Conservation (phyloP, 2,113 vertebrate species). For the Serilophus lunatus region DNA sequence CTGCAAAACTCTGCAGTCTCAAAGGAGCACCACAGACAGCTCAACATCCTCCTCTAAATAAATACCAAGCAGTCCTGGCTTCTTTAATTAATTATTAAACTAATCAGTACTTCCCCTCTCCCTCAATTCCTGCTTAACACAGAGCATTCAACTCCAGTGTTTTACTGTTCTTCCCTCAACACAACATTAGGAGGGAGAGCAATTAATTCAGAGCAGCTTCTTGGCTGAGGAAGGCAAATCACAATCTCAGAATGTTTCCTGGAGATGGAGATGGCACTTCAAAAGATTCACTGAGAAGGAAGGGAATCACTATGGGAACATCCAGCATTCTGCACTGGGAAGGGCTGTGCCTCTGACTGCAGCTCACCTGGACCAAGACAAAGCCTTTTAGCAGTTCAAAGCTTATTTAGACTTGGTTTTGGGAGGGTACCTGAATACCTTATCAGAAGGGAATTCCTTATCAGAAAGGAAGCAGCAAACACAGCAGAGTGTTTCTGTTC, state of each 20-base stretch:
- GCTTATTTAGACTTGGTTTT: not conserved
- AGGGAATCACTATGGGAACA: not conserved
- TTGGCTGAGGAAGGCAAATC: not conserved
- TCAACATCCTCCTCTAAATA: not conserved
- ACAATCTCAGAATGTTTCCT: not conserved
- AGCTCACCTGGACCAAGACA: not conserved
- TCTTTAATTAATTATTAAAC: not conserved
- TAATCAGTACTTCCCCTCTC: not conserved
- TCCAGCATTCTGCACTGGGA: not conserved
- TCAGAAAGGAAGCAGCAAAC: not conserved
- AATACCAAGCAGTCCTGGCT: not conserved
- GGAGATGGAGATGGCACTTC: not conserved
- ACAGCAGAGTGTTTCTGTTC: not conserved
- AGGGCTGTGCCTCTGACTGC: not conserved
- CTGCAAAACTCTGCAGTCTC: not conserved
- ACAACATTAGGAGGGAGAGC: not conserved
- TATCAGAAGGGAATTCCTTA: not conserved
- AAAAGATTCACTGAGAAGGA: not conserved
- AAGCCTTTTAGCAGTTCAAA: not conserved
- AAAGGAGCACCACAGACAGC: not conserved
- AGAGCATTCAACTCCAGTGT: not conserved
- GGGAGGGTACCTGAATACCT: not conserved
- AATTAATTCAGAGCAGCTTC: not conserved
- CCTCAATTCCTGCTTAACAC: not conserved
- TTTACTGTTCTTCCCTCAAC: not conserved